Evolutionary conservation across 2,888 invertebrate species (phyloP).

Genomic region (Drosophila borborema): DNA sequence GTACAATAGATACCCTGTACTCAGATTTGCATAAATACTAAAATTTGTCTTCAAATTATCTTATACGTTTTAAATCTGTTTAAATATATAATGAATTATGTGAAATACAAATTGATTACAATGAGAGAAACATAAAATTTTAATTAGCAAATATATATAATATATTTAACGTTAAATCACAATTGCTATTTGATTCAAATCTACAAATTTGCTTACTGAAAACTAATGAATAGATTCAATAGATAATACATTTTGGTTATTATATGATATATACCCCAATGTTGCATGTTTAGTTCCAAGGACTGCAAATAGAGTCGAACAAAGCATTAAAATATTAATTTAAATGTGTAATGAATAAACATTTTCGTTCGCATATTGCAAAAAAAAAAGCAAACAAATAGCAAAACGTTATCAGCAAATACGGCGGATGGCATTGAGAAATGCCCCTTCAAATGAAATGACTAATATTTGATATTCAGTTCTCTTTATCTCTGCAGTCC

Average conservation of each 20-base stretch:
- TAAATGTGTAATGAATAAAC: constrained; percentile 58
- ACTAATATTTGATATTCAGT: constrained; percentile 40
- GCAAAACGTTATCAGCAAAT: constrained; percentile 59
- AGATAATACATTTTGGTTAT: not conserved
- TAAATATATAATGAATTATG: too few species aligned
- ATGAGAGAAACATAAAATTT: too few species aligned
- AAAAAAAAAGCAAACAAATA: constrained; percentile 25
- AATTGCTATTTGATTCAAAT: too few species aligned
- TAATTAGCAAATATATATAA: too few species aligned
- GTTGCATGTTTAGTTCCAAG: too few species aligned
- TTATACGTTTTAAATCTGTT: too few species aligned
- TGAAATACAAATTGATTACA: too few species aligned
- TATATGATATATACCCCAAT: not conserved
- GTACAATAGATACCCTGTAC: not conserved
- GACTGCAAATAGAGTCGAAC: not conserved
- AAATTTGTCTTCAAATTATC: too few species aligned
- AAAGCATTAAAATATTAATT: constrained; percentile 63
- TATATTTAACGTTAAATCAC: too few species aligned
- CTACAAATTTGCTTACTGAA: too few species aligned
- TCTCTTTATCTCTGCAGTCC: constrained; percentile 39
- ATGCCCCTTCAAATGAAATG: constrained; percentile 27
- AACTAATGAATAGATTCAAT: not conserved
- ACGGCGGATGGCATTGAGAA: constrained; percentile 29
- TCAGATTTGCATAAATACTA: too few species aligned
- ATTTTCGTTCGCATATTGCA: constrained; percentile 50